These are phyloP conservation scores for Drosophila pandora DNA, from an alignment of 1,140 invertebrate genomes.

Conservation along the genomic window DNA sequence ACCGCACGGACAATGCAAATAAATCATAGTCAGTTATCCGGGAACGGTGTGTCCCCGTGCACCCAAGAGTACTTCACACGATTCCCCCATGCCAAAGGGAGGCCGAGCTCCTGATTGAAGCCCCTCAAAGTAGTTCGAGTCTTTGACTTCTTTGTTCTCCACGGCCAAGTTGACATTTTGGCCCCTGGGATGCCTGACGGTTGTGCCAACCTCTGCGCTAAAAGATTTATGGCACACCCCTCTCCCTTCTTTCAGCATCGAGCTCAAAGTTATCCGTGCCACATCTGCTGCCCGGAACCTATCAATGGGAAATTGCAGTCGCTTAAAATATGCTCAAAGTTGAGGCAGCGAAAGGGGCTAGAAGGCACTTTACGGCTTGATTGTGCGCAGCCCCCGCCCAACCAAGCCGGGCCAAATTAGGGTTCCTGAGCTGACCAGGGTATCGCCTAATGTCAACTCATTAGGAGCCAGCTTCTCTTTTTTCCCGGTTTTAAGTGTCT, in stretches of 20 bases:
- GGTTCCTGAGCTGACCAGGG: slow-evolving; percentile 24
- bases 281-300: slow-evolving; percentile 60
- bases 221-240: slow-evolving; percentile 18
- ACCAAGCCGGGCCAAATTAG: slow-evolving; percentile 46
- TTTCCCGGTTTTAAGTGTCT: neutral
- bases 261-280: slow-evolving; percentile 35
- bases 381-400: slow-evolving; percentile 37
- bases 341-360: slow-evolving; percentile 4
- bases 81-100: neutral
- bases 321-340: slow-evolving; percentile 65
- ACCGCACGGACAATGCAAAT: slow-evolving; percentile 42
- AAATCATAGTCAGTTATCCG: slow-evolving; percentile 61
- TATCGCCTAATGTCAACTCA: slow-evolving; percentile 68
- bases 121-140: slow-evolving; percentile 22
- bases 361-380: slow-evolving; percentile 48
- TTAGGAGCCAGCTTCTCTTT: slow-evolving; percentile 52
- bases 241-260: neutral
- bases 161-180: slow-evolving; percentile 27
- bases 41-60: neutral
- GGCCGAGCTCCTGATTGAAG: slow-evolving; percentile 46
- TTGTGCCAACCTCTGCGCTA: too few species aligned
- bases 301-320: slow-evolving; percentile 77
- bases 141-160: neutral
- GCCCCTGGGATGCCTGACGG: slow-evolving; percentile 9
- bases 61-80: slow-evolving; percentile 12